Evolutionary conservation across 2,113 vertebrate genomes (phyloP).

Genomic region (Trogon melanurus): DNA sequence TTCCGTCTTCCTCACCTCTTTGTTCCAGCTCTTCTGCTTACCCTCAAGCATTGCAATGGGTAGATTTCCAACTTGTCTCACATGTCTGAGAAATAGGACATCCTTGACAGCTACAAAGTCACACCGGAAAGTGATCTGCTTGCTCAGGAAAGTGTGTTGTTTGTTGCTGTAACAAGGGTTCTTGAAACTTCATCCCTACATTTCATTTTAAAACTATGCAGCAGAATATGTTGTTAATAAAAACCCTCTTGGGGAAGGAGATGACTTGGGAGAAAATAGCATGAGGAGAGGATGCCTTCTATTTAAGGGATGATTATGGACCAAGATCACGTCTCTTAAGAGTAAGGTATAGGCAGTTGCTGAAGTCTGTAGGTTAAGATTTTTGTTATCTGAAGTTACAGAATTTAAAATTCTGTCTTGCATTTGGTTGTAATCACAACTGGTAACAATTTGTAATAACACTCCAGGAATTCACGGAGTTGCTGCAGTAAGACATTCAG

Average conservation of each 20-base stretch:
- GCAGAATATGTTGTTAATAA: background rate
- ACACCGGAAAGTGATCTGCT: fast-evolving
- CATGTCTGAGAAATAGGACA: background rate
- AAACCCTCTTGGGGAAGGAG: background rate
- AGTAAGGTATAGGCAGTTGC: background rate
- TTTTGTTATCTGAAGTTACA: background rate
- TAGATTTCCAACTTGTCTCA: background rate
- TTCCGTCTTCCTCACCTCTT: background rate
- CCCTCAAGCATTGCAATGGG: background rate
- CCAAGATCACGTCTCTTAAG: background rate
- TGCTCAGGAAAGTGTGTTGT: background rate
- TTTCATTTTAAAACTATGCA: background rate
- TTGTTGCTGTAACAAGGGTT: background rate
- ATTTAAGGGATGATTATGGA: background rate
- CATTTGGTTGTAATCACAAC: background rate
- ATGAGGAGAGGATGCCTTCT: background rate
- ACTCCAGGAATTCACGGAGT: background rate
- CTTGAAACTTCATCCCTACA: background rate
- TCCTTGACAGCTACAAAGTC: background rate
- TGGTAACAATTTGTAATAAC: background rate
- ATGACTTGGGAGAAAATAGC: background rate
- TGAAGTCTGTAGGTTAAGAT: background rate
- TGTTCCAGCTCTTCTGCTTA: background rate
- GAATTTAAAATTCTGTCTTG: background rate
- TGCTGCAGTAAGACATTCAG: background rate